Percentiles rank a stretch among this genome's conserved stretches.
Evolutionary conservation across 2,797 vertebrate species (phyloP).

Genomic region (Phoeniculus purpureus): DNA sequence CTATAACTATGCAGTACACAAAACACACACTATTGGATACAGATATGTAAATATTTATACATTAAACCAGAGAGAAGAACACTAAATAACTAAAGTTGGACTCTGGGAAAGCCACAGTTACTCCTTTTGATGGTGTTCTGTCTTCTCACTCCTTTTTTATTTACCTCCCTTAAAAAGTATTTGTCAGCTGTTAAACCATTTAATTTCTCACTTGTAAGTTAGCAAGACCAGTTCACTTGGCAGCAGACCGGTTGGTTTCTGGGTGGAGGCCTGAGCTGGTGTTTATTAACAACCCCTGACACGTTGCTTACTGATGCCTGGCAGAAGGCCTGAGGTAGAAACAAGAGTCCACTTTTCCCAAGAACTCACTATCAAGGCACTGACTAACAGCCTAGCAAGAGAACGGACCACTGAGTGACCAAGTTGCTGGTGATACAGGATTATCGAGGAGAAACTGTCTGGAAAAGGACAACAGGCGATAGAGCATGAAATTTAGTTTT

Average conservation of each 20-base stretch:
- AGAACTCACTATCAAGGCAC: not conserved
- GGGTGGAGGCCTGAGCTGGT: constrained; percentile 28
- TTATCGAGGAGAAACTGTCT: not conserved
- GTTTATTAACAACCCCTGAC: constrained; percentile 32
- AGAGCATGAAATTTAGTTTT: not conserved
- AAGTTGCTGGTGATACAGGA: not conserved
- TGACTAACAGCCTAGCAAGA: not conserved
- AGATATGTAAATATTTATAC: not conserved
- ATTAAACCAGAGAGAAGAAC: not conserved
- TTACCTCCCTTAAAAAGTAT: not conserved
- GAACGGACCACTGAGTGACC: not conserved
- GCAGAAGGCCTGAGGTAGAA: not conserved
- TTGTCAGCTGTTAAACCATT: not conserved
- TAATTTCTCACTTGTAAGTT: not conserved
- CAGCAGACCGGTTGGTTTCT: constrained; percentile 1
- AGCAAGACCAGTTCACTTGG: not conserved
- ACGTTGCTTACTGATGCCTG: not conserved
- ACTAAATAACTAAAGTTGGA: not conserved
- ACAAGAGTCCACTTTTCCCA: not conserved
- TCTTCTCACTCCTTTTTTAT: not conserved
- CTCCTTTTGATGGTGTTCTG: not conserved
- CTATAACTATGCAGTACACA: too few relatives aligned
- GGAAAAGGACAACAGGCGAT: not conserved
- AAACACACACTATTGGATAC: not conserved
- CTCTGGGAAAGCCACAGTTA: not conserved